Evolutionary conservation across 2,113 vertebrate species (phyloP).

Genomic region (Pteropus alecto): DNA sequence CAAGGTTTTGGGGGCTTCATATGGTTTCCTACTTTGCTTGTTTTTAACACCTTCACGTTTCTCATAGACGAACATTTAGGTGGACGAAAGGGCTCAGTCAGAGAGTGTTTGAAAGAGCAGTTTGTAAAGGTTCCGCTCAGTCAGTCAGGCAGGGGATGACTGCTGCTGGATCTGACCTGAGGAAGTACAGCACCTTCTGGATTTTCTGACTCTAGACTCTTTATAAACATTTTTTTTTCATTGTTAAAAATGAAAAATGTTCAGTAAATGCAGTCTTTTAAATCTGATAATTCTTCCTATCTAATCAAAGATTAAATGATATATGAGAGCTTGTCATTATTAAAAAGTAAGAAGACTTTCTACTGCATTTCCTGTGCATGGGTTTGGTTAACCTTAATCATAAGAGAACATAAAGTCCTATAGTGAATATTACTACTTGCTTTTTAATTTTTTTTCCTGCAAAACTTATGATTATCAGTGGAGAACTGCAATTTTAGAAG

Average conservation of each 20-base stretch:
- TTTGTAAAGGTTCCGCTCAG: background rate
- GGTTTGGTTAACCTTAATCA: background rate
- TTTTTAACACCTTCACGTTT: background rate
- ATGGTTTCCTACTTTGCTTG: background rate
- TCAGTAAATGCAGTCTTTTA: background rate
- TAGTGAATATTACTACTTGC: conserved; percentile 3
- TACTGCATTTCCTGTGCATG: background rate
- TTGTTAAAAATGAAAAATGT: background rate
- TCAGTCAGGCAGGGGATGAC: background rate
- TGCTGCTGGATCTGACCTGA: background rate
- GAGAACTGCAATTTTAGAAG: conserved; percentile 26
- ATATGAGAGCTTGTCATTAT: background rate
- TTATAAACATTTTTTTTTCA: background rate
- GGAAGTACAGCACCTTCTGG: background rate
- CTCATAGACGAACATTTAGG: background rate
- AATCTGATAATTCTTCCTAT: background rate
- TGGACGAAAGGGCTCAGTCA: background rate
- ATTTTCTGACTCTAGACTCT: background rate
- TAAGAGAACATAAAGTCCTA: background rate
- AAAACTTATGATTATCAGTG: background rate
- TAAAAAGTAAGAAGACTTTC: background rate
- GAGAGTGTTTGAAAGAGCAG: background rate
- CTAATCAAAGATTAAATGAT: background rate
- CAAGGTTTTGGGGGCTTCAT: background rate
- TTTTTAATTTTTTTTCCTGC: background rate